Base-by-base conservation (phyloP, 2,888 invertebrate species). In the Germaria angustata region DNA sequence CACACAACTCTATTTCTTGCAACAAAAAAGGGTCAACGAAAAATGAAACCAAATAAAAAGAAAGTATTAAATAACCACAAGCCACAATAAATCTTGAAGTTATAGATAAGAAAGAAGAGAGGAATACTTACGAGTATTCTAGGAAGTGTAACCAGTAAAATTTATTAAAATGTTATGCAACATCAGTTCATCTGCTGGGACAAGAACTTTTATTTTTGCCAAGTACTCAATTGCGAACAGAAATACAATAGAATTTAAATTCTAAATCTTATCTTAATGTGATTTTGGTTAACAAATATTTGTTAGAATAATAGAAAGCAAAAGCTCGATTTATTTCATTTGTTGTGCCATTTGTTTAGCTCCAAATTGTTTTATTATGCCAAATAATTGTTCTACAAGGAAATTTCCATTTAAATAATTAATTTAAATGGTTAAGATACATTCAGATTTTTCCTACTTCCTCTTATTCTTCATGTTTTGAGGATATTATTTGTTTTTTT, bases 281-380 rank as follows among this genome's bases (percentile, higher is more conserved):
- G 55, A 78, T 73, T 68, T 69, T 69, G 77, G 41, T 69, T 82
- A 55, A 49, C 75, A 69, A 75, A 44, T 28, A 28, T 57, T 6
- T 46, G 36, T n/a, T 46, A 1, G 46, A 28, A 39, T 55, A 34
- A 44, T 36, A 41, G 32, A 17, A n/a, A 57, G 32, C 32, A 46
- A 24, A 69, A 46, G n/a, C 39, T 57, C 51, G 51, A 65, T 72
- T 65, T 77, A 72, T 72, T 69, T 68, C 9, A 7, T 41, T 49
- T 57, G 41, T 44, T 32, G 53, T 49, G 65, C 65, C 79, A 82
- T 82, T 82, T 82, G 65, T 69, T 75, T 61, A 28, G 11, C 53
- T 49, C 36, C 82, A 85, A 86, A 85, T 85, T 84, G 84, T 80
- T 86, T 86, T 86, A 86, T 85, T 86, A 86, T 86, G 85, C 85